Conservation (phyloP, 2,113 vertebrate species). For the Octodon degus region DNA sequence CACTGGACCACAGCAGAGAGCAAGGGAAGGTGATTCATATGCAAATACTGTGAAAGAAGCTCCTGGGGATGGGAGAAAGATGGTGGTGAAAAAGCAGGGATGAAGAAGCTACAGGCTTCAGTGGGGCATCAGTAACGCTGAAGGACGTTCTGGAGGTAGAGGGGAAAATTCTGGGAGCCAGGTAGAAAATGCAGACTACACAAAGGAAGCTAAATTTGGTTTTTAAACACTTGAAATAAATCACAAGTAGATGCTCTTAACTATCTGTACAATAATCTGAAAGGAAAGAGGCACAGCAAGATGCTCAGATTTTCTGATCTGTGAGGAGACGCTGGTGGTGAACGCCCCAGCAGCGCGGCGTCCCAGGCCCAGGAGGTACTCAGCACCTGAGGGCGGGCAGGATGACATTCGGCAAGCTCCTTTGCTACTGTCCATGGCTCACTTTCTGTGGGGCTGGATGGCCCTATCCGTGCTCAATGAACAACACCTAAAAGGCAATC, state of each 20-base stretch:
- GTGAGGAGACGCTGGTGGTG: neutral
- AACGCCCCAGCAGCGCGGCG: neutral
- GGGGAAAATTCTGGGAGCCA: neutral
- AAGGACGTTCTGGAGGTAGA: neutral
- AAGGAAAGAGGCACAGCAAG: neutral
- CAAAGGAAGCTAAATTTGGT: neutral
- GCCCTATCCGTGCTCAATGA: constrained; percentile 13
- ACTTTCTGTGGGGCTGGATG: constrained; percentile 11
- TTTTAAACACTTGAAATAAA: constrained; percentile 26
- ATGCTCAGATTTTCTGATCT: neutral
- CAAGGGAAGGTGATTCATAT: neutral
- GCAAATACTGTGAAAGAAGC: neutral
- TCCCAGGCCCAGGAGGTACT: neutral
- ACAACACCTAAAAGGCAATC: constrained; percentile 34
- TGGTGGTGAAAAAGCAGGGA: neutral
- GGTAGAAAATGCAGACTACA: neutral
- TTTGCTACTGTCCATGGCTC: neutral
- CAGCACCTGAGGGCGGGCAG: neutral
- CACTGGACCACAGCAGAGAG: neutral
- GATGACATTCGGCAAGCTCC: neutral
- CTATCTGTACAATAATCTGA: neutral
- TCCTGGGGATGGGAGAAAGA: neutral
- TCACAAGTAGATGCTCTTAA: neutral
- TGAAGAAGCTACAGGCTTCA: neutral
- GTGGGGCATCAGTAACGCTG: neutral